Conservation (phyloP, 2,113 vertebrate genomes). For the Tursiops truncatus region DNA sequence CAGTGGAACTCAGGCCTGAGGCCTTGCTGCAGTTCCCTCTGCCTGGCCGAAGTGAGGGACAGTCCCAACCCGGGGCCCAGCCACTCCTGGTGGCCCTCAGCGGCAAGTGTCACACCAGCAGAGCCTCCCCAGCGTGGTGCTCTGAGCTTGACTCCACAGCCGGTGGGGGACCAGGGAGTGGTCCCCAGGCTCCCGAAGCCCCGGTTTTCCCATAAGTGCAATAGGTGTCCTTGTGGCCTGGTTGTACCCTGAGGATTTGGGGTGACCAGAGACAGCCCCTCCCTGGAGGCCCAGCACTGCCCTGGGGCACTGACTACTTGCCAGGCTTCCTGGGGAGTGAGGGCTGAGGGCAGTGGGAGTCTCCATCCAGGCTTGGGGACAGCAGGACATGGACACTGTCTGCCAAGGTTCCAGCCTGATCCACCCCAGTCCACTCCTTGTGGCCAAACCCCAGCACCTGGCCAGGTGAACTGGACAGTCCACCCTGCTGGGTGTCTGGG, state of each 20-base stretch:
- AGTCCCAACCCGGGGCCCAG: not conserved
- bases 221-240: not conserved
- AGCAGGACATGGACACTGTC: no score
- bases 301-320: no score
- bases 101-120: not conserved
- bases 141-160: not conserved
- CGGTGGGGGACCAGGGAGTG: rapidly evolving
- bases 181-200: not conserved
- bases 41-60: not conserved
- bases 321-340: not conserved
- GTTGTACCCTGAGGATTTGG: not conserved
- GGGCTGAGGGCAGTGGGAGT: not conserved
- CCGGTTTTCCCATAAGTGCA: not conserved
- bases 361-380: not conserved
- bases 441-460: not conserved
- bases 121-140: no score
- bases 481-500: not conserved
- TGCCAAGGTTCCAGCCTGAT: not conserved
- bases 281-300: not conserved
- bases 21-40: not conserved
- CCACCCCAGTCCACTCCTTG: no score
- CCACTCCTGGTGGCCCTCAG: not conserved
- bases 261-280: not conserved
- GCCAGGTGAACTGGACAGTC: not conserved
- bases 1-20: not conserved